A percentile compares a stretch with the other conserved stretches of the same genome.
These are phyloP conservation scores for Pseudotriccus pelzelni DNA, from an alignment of 2,797 vertebrate genomes.

Conservation along the genomic window DNA sequence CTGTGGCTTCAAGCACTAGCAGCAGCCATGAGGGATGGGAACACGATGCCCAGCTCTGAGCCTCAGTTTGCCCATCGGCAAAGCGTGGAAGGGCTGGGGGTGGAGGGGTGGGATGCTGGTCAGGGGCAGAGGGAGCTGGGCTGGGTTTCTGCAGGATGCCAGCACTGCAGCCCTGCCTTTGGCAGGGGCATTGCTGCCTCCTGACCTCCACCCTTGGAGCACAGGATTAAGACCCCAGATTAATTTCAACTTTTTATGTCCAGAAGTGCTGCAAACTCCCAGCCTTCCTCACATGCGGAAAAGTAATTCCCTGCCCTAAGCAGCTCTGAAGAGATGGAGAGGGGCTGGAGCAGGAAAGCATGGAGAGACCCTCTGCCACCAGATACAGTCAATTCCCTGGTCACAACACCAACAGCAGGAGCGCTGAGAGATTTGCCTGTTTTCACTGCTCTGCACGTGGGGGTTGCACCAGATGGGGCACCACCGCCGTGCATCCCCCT, in stretches of 20 bases:
- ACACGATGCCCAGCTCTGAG: not conserved
- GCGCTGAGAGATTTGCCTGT: not conserved
- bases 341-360: not conserved
- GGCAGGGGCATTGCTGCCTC: not conserved
- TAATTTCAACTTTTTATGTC: not conserved
- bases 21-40: not conserved
- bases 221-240: not conserved
- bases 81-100: not conserved
- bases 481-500: rapidly evolving
- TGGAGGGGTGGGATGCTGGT: not conserved
- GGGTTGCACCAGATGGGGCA: rapidly evolving
- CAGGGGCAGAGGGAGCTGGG: not conserved
- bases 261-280: not conserved
- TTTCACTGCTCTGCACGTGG: rapidly evolving
- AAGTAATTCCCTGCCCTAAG: not conserved
- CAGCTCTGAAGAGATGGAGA: not conserved
- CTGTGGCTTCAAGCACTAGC: not conserved
- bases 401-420: rapidly evolving
- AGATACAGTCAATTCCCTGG: rapidly evolving
- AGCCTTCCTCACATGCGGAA: not conserved
- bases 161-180: not conserved
- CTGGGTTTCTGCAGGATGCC: not conserved
- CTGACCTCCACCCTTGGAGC: rapidly evolving
- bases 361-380: not conserved
- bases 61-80: not conserved